Evolutionary conservation across 2,888 invertebrate species (phyloP).

Genomic region (Antheraea assamensis): DNA sequence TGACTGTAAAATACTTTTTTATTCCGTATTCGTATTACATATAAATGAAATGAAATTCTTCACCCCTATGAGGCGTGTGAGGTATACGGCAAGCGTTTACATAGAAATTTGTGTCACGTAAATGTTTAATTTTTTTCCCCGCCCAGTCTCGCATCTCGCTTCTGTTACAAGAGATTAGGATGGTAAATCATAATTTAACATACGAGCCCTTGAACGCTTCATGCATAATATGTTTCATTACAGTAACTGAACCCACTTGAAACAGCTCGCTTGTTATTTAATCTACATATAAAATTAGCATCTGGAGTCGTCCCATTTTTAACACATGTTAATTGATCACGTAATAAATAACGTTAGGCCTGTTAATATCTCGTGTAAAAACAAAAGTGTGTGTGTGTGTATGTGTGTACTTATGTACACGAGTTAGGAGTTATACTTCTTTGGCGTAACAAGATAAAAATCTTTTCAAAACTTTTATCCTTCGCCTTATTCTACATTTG

Average conservation of each 20-base stretch:
- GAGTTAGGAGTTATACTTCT: too few relatives aligned
- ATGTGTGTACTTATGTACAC: too few relatives aligned
- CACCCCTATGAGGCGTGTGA: constrained; percentile 20
- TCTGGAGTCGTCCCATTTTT: too few relatives aligned
- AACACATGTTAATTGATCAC: too few relatives aligned
- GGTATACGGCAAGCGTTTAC: neutral
- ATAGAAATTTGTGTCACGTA: constrained; percentile 10
- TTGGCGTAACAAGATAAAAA: too few relatives aligned
- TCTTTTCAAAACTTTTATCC: too few relatives aligned
- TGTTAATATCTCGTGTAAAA: too few relatives aligned
- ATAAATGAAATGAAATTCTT: constrained; percentile 38
- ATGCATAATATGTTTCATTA: neutral
- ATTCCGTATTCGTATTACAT: constrained; percentile 45
- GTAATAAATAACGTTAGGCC: too few relatives aligned
- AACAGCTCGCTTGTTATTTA: neutral
- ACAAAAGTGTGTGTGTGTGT: too few relatives aligned
- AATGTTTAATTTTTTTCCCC: constrained; percentile 8
- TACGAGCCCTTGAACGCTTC: neutral
- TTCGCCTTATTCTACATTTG: too few relatives aligned
- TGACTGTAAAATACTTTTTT: constrained; percentile 32
- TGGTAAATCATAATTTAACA: constrained; percentile 6
- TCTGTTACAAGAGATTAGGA: neutral
- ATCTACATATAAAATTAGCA: neutral
- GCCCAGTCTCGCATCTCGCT: neutral
- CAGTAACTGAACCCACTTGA: neutral